phyloP scores from a whole-genome alignment of 2,113 vertebrate genomes.

The Macrotus californicus region DNA sequence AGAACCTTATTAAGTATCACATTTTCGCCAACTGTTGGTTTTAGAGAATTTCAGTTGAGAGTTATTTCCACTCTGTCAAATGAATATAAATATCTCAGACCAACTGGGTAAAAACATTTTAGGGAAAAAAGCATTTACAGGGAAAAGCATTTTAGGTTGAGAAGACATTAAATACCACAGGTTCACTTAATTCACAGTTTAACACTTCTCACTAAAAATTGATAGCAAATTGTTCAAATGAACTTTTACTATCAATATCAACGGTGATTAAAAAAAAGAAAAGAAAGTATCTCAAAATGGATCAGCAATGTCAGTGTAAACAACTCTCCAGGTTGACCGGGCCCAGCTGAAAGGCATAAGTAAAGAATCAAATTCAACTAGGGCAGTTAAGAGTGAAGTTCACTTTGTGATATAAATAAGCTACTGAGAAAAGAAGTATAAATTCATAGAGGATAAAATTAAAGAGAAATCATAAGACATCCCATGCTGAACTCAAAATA shows the following conservation, averaged over 20 bases:
- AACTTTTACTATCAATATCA: neutral
- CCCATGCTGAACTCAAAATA: neutral
- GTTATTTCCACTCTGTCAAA: constrained; percentile 33
- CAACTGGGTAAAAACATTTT: neutral
- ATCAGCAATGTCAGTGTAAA: neutral
- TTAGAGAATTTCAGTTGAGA: constrained; percentile 49
- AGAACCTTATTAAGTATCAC: neutral
- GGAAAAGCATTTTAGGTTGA: neutral
- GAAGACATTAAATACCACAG: neutral
- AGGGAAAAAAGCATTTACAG: too few species aligned
- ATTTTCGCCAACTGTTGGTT: constrained; percentile 48
- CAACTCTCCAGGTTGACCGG: neutral
- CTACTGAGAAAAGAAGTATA: neutral
- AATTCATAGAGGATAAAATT: constrained; percentile 6
- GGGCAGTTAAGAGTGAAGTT: neutral
- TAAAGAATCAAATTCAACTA: neutral
- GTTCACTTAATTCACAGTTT: neutral
- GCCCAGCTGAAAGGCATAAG: neutral
- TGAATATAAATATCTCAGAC: constrained; percentile 2
- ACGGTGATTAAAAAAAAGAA: neutral
- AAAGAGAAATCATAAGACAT: neutral
- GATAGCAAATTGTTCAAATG: neutral
- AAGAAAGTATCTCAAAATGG: neutral
- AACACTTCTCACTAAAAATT: neutral
- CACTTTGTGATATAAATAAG: neutral